Evolutionary conservation across 2,888 invertebrate species (phyloP).

Genomic region (Zonitis immaculata): DNA sequence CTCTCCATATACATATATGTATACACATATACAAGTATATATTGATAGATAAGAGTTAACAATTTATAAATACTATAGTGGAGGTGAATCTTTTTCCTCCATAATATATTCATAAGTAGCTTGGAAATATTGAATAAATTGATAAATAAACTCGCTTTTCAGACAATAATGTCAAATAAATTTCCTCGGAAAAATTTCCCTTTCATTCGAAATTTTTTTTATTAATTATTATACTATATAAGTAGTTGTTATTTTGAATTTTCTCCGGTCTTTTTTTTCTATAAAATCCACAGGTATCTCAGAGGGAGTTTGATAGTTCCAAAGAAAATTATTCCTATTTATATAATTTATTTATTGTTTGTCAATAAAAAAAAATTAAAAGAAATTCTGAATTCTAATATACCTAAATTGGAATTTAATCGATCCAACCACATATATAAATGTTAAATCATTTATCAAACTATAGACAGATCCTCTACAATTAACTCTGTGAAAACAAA

Average conservation of each 20-base stretch:
- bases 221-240: background rate
- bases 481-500: background rate
- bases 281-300: background rate
- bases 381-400: background rate
- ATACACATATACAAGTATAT: too few species aligned
- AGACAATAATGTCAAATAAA: background rate
- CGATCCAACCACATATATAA: background rate
- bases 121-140: too few species aligned
- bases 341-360: too few species aligned
- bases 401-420: background rate
- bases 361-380: too few species aligned
- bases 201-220: background rate
- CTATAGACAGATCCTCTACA: background rate
- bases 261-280: background rate
- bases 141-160: too few species aligned
- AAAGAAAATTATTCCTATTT: background rate
- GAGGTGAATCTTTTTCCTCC: too few species aligned
- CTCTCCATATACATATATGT: too few species aligned
- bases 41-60: too few species aligned
- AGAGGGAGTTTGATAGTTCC: background rate
- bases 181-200: background rate
- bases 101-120: background rate
- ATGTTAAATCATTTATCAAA: background rate
- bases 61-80: too few species aligned
- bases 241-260: background rate